Evolutionary conservation across 2,797 vertebrate genomes (phyloP).

Genomic region (Vireo griseus): DNA sequence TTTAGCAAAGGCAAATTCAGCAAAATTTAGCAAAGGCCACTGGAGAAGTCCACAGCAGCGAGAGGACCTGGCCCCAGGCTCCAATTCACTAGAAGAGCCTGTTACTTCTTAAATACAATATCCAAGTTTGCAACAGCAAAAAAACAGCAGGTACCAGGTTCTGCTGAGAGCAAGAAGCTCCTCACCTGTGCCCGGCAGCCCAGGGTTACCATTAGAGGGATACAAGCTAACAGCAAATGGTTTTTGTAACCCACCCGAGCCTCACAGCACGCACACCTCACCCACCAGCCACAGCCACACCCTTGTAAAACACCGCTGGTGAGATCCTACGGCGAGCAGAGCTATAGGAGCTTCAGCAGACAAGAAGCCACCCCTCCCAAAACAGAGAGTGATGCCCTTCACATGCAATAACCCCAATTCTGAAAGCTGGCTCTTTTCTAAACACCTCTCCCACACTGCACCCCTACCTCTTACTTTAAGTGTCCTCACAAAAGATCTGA

Average conservation of each 20-base stretch:
- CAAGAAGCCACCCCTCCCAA: neutral
- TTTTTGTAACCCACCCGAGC: neutral
- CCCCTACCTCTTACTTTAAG: neutral
- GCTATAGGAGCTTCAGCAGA: neutral
- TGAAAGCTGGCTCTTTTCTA: neutral
- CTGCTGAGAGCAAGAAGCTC: neutral
- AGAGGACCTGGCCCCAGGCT: neutral
- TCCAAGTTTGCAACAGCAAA: neutral
- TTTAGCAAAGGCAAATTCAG: neutral
- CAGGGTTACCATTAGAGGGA: neutral
- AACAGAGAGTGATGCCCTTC: neutral
- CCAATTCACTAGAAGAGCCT: neutral
- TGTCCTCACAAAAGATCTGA: neutral
- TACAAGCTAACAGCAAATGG: neutral
- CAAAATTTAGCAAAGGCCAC: neutral
- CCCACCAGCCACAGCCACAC: neutral
- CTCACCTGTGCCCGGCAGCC: neutral
- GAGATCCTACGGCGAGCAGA: neutral
- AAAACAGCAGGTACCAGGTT: neutral
- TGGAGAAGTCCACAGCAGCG: rapidly evolving
- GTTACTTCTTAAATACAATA: neutral
- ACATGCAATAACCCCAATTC: rapidly evolving
- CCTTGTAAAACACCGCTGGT: neutral
- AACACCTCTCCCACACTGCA: neutral
- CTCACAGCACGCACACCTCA: neutral